Base-by-base conservation (phyloP, 2,113 vertebrate species). In the Cromileptes altivelis region DNA sequence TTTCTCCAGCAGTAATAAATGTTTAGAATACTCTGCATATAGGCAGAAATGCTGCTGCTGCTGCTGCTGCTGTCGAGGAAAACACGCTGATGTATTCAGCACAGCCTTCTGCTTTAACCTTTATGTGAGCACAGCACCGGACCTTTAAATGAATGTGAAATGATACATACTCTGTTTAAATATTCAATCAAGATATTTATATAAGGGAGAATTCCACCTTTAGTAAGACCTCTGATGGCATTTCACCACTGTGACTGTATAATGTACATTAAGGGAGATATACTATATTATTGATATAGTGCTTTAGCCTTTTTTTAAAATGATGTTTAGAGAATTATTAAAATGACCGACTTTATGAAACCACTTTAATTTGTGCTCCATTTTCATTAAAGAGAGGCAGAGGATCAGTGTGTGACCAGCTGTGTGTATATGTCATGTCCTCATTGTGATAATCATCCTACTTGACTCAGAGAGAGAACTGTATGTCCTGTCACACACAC, bases 341-440 rank as follows among this genome's bases (percentile, higher is more conserved):
- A 71, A 47, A 56, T 74, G 53, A 83, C 45, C 1, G 33, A 71
- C 60, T 64, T 82, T 76, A 47, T 53, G 17, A 62, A 85, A 76
- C 21, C 70, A 78, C 77, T 83, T 91, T 62, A 49, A 79, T 84
- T 84, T 84, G 49, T 85, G 70, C 52, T 70, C 77, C 77, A 75
- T 85, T 85, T 81, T 85, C 64, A 87, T 80, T 62, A 80, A 69
- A 70, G 2, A 42, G 78, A 70, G 5, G 37, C 47, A 45, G 50
- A 49, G 74, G 80, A 81, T 85, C 80, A 83, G 60, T 64, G 78
- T 50, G 61, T 50, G 61, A 14, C n/a, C 15, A 11, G 67, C 15
- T 68, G 52, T 50, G 58, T 76, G 50, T 60, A 45, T 63, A 9
- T 49, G 17, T 27, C 47, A n/a, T 75, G 65, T 64, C 53, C 63